phyloP scores from a whole-genome alignment of 2,113 vertebrate genomes.

The Phrynocephalus versicolor region DNA sequence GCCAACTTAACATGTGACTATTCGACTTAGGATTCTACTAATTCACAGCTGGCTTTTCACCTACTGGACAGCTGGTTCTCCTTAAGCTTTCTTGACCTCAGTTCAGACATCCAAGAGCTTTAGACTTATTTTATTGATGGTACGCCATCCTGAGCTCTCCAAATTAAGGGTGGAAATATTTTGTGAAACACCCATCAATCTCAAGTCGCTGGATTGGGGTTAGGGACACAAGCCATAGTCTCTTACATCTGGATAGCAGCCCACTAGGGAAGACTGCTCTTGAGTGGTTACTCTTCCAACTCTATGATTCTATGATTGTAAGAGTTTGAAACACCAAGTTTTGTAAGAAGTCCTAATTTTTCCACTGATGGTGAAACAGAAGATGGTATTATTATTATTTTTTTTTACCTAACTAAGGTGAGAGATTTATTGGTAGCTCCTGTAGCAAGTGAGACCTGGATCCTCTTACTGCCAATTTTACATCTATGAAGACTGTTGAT shows the following conservation, averaged over 20 bases:
- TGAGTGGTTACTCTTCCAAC: too few species aligned
- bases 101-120: background rate
- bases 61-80: background rate
- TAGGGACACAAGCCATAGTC: background rate
- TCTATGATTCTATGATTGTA: too few species aligned
- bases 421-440: conserved; percentile 87
- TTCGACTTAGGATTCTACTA: background rate
- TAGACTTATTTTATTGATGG: background rate
- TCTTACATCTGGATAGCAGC: background rate
- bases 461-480: conserved; percentile 92
- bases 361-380: background rate
- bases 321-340: background rate
- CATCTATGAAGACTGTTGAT: conserved; percentile 89
- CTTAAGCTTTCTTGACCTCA: background rate
- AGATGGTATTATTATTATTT: background rate
- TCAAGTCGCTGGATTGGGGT: background rate
- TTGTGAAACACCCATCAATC: background rate
- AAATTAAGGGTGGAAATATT: background rate
- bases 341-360: background rate
- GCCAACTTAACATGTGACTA: too few species aligned
- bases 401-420: conserved; percentile 84
- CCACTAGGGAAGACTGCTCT: background rate
- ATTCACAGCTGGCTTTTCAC: background rate
- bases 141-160: background rate
- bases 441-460: conserved; percentile 91